Evolutionary conservation across 1,140 invertebrate species (phyloP), one percentile per base, ranked within the genome.

Genomic region (Dendrolimus kikuchii): DNA sequence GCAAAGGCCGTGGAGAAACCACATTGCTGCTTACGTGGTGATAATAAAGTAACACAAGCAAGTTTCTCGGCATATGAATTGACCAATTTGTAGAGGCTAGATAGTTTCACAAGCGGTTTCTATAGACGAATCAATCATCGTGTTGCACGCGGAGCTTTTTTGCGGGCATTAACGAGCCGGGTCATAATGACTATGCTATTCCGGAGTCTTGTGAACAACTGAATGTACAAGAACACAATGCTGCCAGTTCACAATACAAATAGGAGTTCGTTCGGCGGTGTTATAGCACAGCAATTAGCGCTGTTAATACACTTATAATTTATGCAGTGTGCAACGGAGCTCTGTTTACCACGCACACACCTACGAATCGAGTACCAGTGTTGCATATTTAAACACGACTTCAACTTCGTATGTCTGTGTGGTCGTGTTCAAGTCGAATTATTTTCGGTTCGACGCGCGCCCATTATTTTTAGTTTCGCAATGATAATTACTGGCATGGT

Each of bases 91-190:
- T 72, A 66, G 56, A 64, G 65, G 59, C 51, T 51, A 63, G 62
- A 73, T 66, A 75, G 62, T 66, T 69, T 69, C 62, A 60, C 66
- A 66, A 71, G 65, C 60, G 57, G 65, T 74, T 70, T 68, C 65
- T 71, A 71, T 65, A 64, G 66, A 80, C 62, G 66, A 76, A 77
- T 77, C 77, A 80, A 83, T 83, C 73, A 76, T 70, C 65, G 65
- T 49, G 60, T 55, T 62, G 63, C 60, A 64, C 54, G 61, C 49
- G 65, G 45, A 61, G 66, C 57, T 73, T 76, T 67, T 81, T 79
- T 77, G 73, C 66, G 55, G 64, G 58, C 62, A 64, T 72, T 77
- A 76, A 78, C 68, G 66, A 80, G 74, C 66, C 63, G 68, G 68
- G 63, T 53, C 60, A 45, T 71, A 73, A 80, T 79, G 74, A 78